Conservation (phyloP, 2,888 invertebrate genomes). For the Chesias legatella region DNA sequence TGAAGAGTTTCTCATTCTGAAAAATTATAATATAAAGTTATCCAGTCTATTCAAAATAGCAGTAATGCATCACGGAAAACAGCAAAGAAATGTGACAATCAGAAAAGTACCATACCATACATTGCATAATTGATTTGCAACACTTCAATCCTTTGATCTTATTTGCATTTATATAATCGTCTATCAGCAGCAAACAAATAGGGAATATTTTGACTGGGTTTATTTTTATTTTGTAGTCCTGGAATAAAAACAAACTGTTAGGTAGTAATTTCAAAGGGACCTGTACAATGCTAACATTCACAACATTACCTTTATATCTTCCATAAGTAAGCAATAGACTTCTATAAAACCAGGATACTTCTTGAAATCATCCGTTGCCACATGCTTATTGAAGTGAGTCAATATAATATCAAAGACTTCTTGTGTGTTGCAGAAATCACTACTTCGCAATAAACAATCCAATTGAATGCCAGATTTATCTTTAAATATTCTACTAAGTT, state of each 20-base stretch:
- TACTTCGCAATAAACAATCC: conserved; percentile 38
- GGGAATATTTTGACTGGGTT: conserved; percentile 53
- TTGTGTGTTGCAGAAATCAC: conserved; percentile 43
- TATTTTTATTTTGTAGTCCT: conserved; percentile 49
- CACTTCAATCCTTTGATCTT: conserved; percentile 58
- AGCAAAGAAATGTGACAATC: no score
- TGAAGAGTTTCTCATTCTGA: conserved; percentile 43
- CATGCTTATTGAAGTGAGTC: conserved; percentile 49
- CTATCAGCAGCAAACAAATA: conserved; percentile 52
- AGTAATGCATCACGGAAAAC: no score
- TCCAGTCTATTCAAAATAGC: no score
- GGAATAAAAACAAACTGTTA: no score
- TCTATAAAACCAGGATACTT: conserved; percentile 59
- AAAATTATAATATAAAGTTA: conserved; percentile 12
- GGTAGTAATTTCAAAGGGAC: no score
- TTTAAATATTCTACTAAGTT: conserved; percentile 47
- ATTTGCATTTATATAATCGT: conserved; percentile 53
- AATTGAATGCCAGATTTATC: conserved; percentile 40
- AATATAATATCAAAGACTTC: conserved; percentile 56
- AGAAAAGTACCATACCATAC: conserved; percentile 48
- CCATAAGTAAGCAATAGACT: conserved; percentile 49
- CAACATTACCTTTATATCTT: conserved; percentile 44
- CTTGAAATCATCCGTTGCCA: conserved; percentile 53
- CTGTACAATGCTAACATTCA: conserved; percentile 1
- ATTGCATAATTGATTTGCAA: conserved; percentile 46